Evolutionary conservation across 2,113 vertebrate genomes (phyloP).

Genomic region (Gopherus flavomarginatus): DNA sequence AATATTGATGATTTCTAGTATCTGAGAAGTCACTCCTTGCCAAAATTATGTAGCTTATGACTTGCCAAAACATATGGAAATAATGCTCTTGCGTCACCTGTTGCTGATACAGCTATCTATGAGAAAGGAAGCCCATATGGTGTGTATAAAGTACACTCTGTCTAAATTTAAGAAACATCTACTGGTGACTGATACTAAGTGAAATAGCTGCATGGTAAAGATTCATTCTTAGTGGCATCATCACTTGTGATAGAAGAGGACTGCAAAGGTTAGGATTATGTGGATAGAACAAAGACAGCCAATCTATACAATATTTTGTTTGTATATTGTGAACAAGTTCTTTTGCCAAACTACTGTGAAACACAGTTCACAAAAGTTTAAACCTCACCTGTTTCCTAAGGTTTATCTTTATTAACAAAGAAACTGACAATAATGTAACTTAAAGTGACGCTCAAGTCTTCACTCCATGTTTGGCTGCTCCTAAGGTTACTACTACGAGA

Average conservation of each 20-base stretch:
- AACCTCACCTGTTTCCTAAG: neutral
- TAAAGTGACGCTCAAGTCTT: neutral
- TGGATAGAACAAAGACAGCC: neutral
- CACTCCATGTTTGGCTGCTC: neutral
- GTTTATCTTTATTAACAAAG: neutral
- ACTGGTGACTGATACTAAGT: neutral
- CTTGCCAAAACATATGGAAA: neutral
- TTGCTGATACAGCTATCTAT: neutral
- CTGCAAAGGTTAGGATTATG: neutral
- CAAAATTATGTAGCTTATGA: neutral
- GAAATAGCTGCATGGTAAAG: neutral
- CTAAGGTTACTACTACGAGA: neutral
- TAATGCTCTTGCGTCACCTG: neutral
- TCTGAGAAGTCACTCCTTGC: neutral
- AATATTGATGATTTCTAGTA: neutral
- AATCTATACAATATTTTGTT: neutral
- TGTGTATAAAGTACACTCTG: neutral
- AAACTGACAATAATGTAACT: neutral
- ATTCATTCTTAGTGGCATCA: neutral
- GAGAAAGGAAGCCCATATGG: neutral
- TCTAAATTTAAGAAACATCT: neutral
- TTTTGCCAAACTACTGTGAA: rapidly evolving
- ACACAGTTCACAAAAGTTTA: neutral
- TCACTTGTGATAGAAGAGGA: neutral
- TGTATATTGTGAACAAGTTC: neutral